A percentile compares a stretch with the other conserved stretches of the same genome.
Conservation (phyloP, 92 coral and sea anemone genomes). For the Palythoa caribaeorum region DNA sequence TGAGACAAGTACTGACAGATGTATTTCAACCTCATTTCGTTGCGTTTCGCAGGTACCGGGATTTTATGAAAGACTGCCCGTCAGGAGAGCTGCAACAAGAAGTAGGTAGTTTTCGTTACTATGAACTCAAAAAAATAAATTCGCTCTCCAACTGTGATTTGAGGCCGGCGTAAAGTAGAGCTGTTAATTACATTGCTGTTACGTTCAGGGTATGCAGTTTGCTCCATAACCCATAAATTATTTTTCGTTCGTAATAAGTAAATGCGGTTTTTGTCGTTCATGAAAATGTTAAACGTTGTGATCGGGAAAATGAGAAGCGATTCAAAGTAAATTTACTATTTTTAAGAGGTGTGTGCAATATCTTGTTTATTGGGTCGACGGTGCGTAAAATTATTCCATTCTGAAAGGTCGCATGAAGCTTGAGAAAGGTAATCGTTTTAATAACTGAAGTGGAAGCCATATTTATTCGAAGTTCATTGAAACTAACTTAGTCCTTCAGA, state of each 20-base stretch:
- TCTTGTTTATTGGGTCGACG: neutral
- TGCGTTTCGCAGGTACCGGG: constrained; percentile 83
- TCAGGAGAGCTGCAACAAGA: constrained; percentile 98
- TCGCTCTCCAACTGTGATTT: neutral
- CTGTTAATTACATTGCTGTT: neutral
- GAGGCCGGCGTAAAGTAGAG: neutral
- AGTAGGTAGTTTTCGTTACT: constrained; percentile 55
- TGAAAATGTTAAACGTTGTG: constrained; percentile 10
- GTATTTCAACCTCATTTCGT: neutral
- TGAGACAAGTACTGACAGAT: neutral
- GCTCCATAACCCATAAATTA: neutral
- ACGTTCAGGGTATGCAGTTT: neutral
- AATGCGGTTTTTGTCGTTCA: neutral
- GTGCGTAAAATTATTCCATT: constrained; percentile 11
- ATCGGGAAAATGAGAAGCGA: neutral
- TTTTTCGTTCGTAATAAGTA: neutral
- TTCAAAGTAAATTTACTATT: constrained; percentile 17
- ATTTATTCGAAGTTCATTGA: neutral
- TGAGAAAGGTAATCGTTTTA: neutral
- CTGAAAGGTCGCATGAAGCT: neutral
- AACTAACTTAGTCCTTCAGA: neutral
- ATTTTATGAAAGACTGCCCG: constrained; percentile 99
- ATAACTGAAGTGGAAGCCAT: neutral
- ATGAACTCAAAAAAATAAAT: neutral
- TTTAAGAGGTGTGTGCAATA: constrained; percentile 1